Conservation (phyloP, 2,113 vertebrate species). For the Indicator indicator region DNA sequence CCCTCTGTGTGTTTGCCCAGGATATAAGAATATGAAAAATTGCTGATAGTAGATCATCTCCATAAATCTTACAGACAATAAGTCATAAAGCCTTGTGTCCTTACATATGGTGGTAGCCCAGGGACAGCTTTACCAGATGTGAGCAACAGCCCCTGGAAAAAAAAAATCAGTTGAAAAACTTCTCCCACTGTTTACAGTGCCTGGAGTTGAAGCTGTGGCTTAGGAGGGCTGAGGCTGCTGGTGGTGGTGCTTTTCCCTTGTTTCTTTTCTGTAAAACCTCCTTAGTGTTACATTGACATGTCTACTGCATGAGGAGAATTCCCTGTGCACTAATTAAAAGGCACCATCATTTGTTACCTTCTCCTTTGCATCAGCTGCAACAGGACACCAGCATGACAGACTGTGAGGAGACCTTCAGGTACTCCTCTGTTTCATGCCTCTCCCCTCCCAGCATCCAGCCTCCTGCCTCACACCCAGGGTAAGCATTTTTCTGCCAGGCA, state of each 20-base stretch:
- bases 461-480: background rate
- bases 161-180: constrained; percentile 31
- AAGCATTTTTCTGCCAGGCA: background rate
- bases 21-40: constrained; percentile 83
- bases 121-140: constrained; percentile 73
- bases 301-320: background rate
- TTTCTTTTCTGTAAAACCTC: background rate
- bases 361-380: constrained; percentile 15
- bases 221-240: background rate
- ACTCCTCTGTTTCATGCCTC: background rate
- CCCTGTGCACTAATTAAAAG: constrained; percentile 45
- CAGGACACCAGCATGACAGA: background rate
- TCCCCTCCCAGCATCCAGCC: background rate
- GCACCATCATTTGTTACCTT: constrained; percentile 28
- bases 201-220: background rate
- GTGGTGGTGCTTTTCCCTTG: background rate
- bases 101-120: constrained; percentile 78
- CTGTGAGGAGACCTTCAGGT: background rate
- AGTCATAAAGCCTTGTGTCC: constrained; percentile 84
- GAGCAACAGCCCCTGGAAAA: constrained; percentile 42
- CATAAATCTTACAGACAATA: constrained; percentile 90
- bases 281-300: background rate
- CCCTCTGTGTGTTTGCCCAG: constrained; percentile 40
- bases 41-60: constrained; percentile 85
- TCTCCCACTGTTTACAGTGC: background rate